Percentiles rank a stretch among this genome's conserved stretches.
These are phyloP conservation scores for Ectemnius lituratus DNA, from an alignment of 2,888 invertebrate species.

Conservation along the genomic window DNA sequence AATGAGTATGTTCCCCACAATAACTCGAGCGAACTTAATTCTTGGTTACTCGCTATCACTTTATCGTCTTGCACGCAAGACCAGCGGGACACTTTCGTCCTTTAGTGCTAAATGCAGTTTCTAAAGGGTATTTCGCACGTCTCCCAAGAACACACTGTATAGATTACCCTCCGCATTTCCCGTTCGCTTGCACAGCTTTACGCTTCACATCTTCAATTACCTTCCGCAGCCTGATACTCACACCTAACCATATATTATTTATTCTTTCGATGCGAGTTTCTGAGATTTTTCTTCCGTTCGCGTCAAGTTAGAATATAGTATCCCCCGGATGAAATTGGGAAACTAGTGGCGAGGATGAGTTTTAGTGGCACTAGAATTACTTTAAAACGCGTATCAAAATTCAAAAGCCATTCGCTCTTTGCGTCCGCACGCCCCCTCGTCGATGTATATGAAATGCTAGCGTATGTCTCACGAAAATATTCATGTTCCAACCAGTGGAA, in stretches of 20 bases:
- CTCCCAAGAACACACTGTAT: not conserved
- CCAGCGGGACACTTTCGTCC: conserved; percentile 21
- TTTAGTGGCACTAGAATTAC: no score
- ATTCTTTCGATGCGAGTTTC: no score
- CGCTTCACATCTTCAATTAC: not conserved
- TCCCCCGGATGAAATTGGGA: no score
- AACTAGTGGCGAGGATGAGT: no score
- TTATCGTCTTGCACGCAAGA: conserved; percentile 38
- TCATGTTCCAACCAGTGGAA: not conserved
- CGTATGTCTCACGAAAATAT: conserved; percentile 9
- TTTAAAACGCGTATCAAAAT: no score
- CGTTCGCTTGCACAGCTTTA: not conserved
- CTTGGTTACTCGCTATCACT: conserved; percentile 25
- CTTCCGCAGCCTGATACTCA: no score
- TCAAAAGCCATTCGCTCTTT: no score
- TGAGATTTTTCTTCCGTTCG: no score
- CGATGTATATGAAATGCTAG: not conserved
- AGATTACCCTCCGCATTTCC: not conserved
- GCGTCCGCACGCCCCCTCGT: no score
- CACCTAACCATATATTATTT: no score
- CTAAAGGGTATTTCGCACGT: conserved; percentile 3
- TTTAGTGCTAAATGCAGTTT: conserved; percentile 49
- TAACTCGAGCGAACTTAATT: conserved; percentile 40
- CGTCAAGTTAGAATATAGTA: no score
- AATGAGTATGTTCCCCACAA: conserved; percentile 48